Evolutionary conservation across 1,140 invertebrate genomes (phyloP), one percentile per base, ranked within the genome.

Genomic region (Drosophila murphyi): DNA sequence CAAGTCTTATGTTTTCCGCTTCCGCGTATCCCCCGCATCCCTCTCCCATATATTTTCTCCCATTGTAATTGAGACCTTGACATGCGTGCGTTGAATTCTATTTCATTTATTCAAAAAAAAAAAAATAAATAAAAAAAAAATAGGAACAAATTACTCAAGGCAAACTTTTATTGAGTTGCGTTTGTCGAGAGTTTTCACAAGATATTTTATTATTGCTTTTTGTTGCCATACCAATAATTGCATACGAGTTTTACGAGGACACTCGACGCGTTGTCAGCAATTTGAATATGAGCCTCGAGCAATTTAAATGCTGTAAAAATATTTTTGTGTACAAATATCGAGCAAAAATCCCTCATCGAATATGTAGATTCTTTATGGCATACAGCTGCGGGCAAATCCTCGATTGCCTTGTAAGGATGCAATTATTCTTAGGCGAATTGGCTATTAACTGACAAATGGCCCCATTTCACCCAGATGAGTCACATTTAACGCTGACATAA

Each of bases 291-390:
- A 82, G 83, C 85, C 65, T 63, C 43, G 12, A 78, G 80, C 85
- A 72, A 81, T 88, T 88, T 83, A 88, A 88, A 88, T 80, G 85
- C 68, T 80, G 80, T 88, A 82, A 87, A 85, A 88, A 55, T 50
- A 73, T 39, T 1, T 2, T 37, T 37, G 35, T 37, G 35, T 37
- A 57, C 41, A 68, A 60, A 81, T 81, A 85, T 78, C 20, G 20
- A 20, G 20, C 20, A 20, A 20, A 86, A 88, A 72, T 12, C 34
- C 20, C 48, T 32, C 32, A 0, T 29, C 37, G 8, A 8, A 28
- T 39, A 60, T 51, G 32, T 6, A 29, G 43, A 29, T n/a, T 65
- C 64, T 85, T 85, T 85, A 85, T 86, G 74, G 74, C 62, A 65
- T 69, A 79, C 69, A 59, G 82, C 78, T 68, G 43, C 48, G 55